Evolutionary conservation across 2,888 invertebrate genomes (phyloP).

Genomic region (Tiliacea aurago): DNA sequence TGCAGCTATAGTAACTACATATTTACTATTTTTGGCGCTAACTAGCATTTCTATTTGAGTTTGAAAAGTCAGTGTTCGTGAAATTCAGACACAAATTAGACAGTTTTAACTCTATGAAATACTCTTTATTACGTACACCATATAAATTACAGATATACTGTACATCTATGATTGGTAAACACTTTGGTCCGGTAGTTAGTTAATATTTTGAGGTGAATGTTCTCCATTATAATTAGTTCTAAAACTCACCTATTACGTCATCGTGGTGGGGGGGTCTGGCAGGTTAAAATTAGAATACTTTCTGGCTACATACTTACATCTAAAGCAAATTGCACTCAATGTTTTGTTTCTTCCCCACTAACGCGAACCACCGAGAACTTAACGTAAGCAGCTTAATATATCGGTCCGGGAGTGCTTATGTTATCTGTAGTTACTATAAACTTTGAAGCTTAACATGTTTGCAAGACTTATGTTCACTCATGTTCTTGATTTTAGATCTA

Average conservation of each 20-base stretch:
- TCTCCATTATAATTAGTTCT: background rate
- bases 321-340: slow-evolving; percentile 22
- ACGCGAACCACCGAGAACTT: slow-evolving; percentile 28
- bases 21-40: background rate
- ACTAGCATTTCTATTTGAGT: background rate
- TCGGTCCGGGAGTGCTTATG: slow-evolving; percentile 38
- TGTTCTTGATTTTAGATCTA: slow-evolving; percentile 5
- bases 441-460: slow-evolving; percentile 30
- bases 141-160: too few relatives aligned
- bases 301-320: slow-evolving; percentile 5
- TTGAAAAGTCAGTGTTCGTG: background rate
- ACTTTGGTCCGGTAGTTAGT: too few relatives aligned
- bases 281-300: slow-evolving; percentile 9
- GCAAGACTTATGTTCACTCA: slow-evolving; percentile 18
- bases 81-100: background rate
- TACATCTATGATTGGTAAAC: too few relatives aligned
- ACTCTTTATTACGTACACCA: too few relatives aligned
- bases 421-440: slow-evolving; percentile 33
- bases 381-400: slow-evolving; percentile 53
- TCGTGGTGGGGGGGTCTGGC: too few relatives aligned
- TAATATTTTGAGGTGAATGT: too few relatives aligned
- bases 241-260: too few relatives aligned
- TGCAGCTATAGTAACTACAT: too few relatives aligned
- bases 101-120: too few relatives aligned
- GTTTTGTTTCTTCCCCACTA: slow-evolving; percentile 27